Conservation (phyloP, 1,140 invertebrate genomes). For the Spodoptera litura region DNA sequence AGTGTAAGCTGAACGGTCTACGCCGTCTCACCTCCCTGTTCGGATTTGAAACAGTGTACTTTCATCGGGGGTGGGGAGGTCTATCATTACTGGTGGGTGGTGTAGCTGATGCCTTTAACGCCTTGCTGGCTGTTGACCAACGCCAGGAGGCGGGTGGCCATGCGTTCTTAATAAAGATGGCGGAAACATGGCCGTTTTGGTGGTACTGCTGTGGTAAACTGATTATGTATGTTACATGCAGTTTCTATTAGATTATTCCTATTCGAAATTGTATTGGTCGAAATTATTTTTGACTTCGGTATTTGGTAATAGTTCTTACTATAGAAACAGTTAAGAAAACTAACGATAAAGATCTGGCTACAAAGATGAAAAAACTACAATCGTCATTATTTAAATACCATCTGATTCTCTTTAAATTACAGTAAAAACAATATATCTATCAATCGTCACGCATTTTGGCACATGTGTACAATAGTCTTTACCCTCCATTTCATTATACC, state of each 20-base stretch:
- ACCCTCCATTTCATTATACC: no score
- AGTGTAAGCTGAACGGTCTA: constrained; percentile 66
- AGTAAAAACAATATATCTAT: no score
- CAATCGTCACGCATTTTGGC: no score
- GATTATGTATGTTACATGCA: constrained; percentile 39
- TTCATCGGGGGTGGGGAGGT: constrained; percentile 59
- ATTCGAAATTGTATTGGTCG: neutral
- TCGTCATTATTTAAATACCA: no score
- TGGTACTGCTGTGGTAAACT: constrained; percentile 49
- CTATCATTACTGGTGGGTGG: constrained; percentile 71
- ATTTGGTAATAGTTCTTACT: no score
- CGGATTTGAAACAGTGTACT: constrained; percentile 53
- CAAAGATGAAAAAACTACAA: no score
- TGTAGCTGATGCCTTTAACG: constrained; percentile 85
- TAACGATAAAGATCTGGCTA: no score
- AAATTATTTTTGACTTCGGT: no score
- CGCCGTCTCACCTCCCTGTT: constrained; percentile 55
- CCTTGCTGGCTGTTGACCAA: constrained; percentile 84
- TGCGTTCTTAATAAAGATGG: constrained; percentile 85
- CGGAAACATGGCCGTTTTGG: constrained; percentile 79
- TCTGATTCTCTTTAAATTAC: no score
- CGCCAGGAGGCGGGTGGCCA: constrained; percentile 81
- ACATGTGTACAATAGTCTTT: no score
- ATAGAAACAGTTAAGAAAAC: no score
- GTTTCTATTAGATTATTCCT: constrained; percentile 5